Evolutionary conservation across 2,888 invertebrate genomes (phyloP).

Genomic region (Lasioglossum villosulum): DNA sequence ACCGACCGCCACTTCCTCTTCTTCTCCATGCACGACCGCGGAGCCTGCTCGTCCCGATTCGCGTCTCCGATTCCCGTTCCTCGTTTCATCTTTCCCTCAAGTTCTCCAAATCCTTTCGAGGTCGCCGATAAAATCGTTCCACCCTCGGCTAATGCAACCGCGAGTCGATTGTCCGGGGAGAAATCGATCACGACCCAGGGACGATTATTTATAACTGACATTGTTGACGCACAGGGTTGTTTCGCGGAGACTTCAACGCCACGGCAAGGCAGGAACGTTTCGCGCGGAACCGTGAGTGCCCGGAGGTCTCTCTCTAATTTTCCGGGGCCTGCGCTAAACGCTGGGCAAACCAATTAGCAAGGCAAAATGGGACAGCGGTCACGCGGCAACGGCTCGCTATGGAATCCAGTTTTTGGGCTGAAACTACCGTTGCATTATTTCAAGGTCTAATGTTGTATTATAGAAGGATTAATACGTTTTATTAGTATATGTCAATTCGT

Average conservation of each 20-base stretch:
- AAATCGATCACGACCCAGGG: background rate
- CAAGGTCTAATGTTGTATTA: no score
- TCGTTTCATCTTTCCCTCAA: background rate
- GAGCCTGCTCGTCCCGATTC: background rate
- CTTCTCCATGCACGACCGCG: background rate
- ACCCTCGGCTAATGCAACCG: background rate
- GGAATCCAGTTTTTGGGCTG: no score
- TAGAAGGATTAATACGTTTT: no score
- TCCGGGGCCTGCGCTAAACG: background rate
- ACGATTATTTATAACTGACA: background rate
- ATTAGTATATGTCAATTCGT: no score
- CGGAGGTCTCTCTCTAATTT: background rate
- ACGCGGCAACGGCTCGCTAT: background rate
- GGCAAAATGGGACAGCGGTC: background rate
- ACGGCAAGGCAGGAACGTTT: background rate
- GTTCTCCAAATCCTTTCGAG: background rate
- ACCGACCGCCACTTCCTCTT: slow-evolving; percentile 35
- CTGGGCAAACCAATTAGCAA: background rate
- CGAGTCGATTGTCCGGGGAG: background rate
- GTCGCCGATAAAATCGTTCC: background rate
- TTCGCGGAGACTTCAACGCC: slow-evolving; percentile 50
- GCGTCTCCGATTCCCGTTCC: background rate
- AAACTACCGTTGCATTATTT: no score
- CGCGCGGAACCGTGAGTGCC: background rate
- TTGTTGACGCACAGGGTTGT: slow-evolving; percentile 12